Base-by-base conservation (phyloP, 2,797 vertebrate genomes). In the Cirrhinus molitorella region DNA sequence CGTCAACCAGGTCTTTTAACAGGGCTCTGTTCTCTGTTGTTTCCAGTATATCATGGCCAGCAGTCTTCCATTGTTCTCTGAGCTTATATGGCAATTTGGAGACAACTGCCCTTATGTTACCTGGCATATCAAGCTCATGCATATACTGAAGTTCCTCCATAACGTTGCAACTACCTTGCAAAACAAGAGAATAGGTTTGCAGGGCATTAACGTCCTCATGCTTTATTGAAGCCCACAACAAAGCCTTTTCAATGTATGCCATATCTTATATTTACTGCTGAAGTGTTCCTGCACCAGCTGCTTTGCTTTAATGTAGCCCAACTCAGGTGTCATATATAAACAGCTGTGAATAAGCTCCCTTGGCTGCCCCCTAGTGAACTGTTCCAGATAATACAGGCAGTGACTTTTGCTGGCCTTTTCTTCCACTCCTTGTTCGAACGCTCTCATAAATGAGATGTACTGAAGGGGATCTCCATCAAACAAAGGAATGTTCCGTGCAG, bases 71-170 rank as follows among this genome's bases (percentile, higher is more conserved):
- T 25, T 28, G 17, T 8, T 81, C 79, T 6, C 79, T 11, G 8
- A 71, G 31, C 40, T 34, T 81, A 43, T 37, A 81, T 3, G 34
- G 79, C 21, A 71, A 16, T 14, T 81, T 81, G 5, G 21, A 14
- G 5, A 47, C 21, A 14, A 81, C 6, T 25, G 34, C 34, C 2
- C 23, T 37, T 47, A 82, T 65, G 55, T 51, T 61, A 25, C 37
- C 19, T 4, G 55, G 16, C 5, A 43, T 61, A 55, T 82, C 57
- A 13, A 74, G 51, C 19, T 74, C 80, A 10, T 82, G 53, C 53
- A 73, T 21, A 51, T 40, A 82, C 4, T 28, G 34, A 23, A 72
- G 37, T 3, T 82, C 80, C 8, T 43, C 10, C 80, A 82, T 74
- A 45, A 65, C 28, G 23, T 82, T 82, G 21, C 25, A 63, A 31